Evolutionary conservation across 2,113 vertebrate species (phyloP), one percentile per base, ranked within the genome.

Genomic region (Odobenus rosmarus): DNA sequence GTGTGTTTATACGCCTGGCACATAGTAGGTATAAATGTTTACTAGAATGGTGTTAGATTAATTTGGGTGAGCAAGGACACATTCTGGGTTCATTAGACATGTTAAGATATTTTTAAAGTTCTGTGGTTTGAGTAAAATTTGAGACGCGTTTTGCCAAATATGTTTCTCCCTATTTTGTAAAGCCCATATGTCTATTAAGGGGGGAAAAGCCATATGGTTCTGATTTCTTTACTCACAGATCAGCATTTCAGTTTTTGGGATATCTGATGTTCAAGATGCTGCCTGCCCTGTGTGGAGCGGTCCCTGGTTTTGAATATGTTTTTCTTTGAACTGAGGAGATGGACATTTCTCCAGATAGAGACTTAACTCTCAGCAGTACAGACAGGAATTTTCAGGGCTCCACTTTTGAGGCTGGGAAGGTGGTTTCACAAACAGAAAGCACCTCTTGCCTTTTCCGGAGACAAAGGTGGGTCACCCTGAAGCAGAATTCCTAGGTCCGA

Each of bases 31-130:
- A 94, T 84, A 85, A 72, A 95, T 97, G 95, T 97, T 97, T 96
- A 94, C 92, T 55, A 31, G 83, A 76, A 81, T 84, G 95, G 94
- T 94, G 95, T 96, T 53, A 95, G 92, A 96, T 97, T 92, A 83
- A 95, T 90, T 88, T 93, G 95, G 90, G 92, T 88, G 97, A 97
- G 94, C 80, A 91, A 90, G 84, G 94, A 97, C 94, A 93, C 97
- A 98, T 98, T 98, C 96, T 97, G 88, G 92, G 97, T 96, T 98
- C 97, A 96, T 98, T 98, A 97, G 97, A 95, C 72, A 95, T 98
- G 97, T 98, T 93, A 90, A 94, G 95, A 96, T 98, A 96, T 97
- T 98, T 98, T 97, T 97, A 97, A 98, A 97, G 96, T 97, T 97
- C 95, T 97, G 97, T 67, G 97, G 97, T 97, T 96, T 97, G 95